Conservation (phyloP, 2,888 invertebrate genomes). For the Ischnura elegans region DNA sequence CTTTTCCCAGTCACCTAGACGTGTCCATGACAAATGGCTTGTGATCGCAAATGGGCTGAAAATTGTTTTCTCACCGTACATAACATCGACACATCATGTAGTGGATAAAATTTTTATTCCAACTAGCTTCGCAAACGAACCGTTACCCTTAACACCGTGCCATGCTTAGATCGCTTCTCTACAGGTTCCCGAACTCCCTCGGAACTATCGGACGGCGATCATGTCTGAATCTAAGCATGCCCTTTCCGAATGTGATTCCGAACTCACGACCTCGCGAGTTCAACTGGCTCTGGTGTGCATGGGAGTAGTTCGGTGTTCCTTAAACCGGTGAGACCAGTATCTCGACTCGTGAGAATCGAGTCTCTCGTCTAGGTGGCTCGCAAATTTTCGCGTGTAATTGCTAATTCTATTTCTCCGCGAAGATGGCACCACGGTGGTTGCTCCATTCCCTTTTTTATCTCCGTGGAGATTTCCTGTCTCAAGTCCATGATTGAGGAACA, state of each 20-base stretch:
- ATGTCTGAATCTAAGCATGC: neutral
- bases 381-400: neutral
- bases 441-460: no score
- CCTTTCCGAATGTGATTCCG: conserved; percentile 17
- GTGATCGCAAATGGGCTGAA: neutral
- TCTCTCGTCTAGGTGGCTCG: neutral
- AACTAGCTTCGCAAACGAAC: neutral
- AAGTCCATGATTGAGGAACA: no score
- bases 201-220: conserved; percentile 2
- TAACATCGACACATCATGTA: neutral
- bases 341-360: neutral
- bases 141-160: neutral
- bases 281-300: neutral
- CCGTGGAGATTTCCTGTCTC: no score
- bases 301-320: neutral
- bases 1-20: neutral
- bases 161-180: neutral
- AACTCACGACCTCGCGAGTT: conserved; percentile 17
- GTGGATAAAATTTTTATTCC: neutral
- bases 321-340: conserved; percentile 3
- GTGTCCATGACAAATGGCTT: neutral
- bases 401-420: neutral
- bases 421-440: neutral
- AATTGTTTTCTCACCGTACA: neutral
- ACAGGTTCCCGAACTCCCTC: neutral